Base-by-base conservation (phyloP, 2,888 invertebrate genomes). In the Autographa pulchrina region DNA sequence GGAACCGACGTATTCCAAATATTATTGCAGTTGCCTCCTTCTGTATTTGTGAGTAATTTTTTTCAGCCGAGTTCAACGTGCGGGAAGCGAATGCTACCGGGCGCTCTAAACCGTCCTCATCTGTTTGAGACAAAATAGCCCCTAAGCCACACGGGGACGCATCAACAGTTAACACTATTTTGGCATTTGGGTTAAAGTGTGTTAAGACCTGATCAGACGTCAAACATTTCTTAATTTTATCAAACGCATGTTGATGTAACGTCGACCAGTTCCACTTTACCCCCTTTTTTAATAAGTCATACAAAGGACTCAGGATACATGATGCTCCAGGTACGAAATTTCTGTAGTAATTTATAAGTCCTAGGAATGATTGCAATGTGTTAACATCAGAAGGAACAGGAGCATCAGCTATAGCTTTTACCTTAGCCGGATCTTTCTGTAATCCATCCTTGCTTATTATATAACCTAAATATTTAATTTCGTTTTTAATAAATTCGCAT, bases 291-390 rank as follows among this genome's bases (percentile, higher is more conserved):
- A 82, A 62, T 48, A 82, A 25, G 0, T 80, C 59, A 43, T 80
- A 78, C 7, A 83, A 65, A 0, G 78, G 78, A 32, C 72, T 67
- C 7, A 81, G 35, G 7, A 83, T 35, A 35, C 35, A 8, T 8
- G 35, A 35, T 35, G 35, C 35, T 0, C 8, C 8, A 35, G 35
- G 35, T 35, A 35, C 35, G 8, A 35, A 35, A 35, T 35, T 35
- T 6, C 35, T 35, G 35, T 35, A 85, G 38, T 82, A 83, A 62
- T 85, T 85, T 0, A 74, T 64, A 2, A 85, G 60, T 0, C 81
- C 85, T 62, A 83, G 60, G 68, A 82, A 83, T 2, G 80, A 83
- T 65, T 84, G 80, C 32, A 85, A 65, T 14, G 77, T 62, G n/a
- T 32, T 64, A 0, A 83, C 70, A 25, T 77, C 72, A 0, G 54